Percentiles rank a stretch among this genome's conserved stretches.
phyloP scores from a whole-genome alignment of 2,888 invertebrate genomes.

The Melanotus villosus region DNA sequence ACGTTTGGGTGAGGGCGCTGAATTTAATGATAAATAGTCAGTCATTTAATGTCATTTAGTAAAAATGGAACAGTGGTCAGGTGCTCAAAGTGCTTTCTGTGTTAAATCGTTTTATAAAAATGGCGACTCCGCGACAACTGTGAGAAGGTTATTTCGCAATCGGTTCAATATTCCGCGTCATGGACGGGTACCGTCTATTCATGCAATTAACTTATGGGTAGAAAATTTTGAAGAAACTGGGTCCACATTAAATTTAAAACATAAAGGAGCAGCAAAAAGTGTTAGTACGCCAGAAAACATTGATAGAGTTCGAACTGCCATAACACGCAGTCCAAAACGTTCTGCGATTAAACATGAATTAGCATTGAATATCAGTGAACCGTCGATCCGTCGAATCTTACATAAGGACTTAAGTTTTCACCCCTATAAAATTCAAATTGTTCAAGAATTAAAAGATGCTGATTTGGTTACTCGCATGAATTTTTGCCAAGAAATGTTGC shows the following conservation, averaged over 20 bases:
- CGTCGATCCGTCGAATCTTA: slow-evolving; percentile 1
- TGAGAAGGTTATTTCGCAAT: background rate
- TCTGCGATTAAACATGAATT: slow-evolving; percentile 16
- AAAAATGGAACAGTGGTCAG: slow-evolving; percentile 20
- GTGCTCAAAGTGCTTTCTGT: slow-evolving; percentile 12
- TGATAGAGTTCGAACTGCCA: slow-evolving; percentile 5
- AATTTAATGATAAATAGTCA: background rate
- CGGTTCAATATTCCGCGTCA: background rate
- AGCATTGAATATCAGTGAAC: slow-evolving; percentile 4
- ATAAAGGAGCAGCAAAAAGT: slow-evolving; percentile 18
- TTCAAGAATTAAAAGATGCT: slow-evolving; percentile 14
- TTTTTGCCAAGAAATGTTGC: slow-evolving; percentile 20
- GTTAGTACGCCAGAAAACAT: slow-evolving; percentile 18
- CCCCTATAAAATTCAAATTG: slow-evolving; percentile 19
- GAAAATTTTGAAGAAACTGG: background rate
- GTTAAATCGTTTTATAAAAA: slow-evolving; percentile 24
- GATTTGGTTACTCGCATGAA: slow-evolving; percentile 24
- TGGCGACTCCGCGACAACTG: background rate
- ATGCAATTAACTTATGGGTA: background rate
- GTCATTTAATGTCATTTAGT: slow-evolving; percentile 19
- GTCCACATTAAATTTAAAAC: slow-evolving; percentile 18
- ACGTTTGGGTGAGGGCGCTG: background rate
- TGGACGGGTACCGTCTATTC: slow-evolving; percentile 5
- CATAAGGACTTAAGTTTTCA: background rate
- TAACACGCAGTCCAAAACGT: slow-evolving; percentile 19